Percentiles rank a stretch among this genome's conserved stretches.
Conservation (phyloP, 2,888 invertebrate genomes). For the Drymonia ruficornis region DNA sequence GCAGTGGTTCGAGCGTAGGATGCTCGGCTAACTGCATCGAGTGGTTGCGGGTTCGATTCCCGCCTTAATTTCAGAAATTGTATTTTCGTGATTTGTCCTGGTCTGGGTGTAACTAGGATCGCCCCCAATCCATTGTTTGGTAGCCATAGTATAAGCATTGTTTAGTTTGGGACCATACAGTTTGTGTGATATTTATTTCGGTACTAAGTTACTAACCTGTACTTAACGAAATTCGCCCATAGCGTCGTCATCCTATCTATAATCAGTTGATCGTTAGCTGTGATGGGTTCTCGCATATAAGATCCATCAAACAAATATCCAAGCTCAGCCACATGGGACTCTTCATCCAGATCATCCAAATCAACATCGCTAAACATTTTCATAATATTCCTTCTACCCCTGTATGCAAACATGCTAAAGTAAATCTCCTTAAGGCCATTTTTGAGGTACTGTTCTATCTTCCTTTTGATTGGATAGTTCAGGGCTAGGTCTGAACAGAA, state of each 20-base stretch:
- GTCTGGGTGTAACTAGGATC: too few relatives aligned
- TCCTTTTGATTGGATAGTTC: conserved; percentile 32
- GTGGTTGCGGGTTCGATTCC: too few relatives aligned
- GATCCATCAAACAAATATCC: conserved; percentile 48
- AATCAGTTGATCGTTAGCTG: conserved; percentile 15
- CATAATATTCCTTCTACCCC: conserved; percentile 39
- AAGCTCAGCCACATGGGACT: conserved; percentile 43
- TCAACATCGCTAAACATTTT: conserved; percentile 23
- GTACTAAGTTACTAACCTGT: conserved; percentile 39
- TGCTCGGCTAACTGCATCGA: too few relatives aligned
- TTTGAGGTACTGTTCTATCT: conserved; percentile 28
- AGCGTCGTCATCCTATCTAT: conserved; percentile 26
- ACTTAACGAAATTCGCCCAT: conserved; percentile 51
- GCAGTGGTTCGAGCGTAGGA: too few relatives aligned
- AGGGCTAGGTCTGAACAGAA: conserved; percentile 35
- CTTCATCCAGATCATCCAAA: conserved; percentile 32
- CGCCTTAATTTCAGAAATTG: too few relatives aligned
- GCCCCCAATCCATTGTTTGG: too few relatives aligned
- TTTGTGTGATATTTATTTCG: too few relatives aligned
- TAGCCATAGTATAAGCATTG: too few relatives aligned
- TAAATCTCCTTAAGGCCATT: conserved; percentile 26
- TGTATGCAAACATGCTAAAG: conserved; percentile 45
- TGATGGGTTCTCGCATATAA: conserved; percentile 9
- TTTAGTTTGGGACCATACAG: too few relatives aligned
- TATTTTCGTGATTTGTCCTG: too few relatives aligned